Evolutionary conservation across 2,113 vertebrate genomes (phyloP).

Genomic region (Alligator sinensis): DNA sequence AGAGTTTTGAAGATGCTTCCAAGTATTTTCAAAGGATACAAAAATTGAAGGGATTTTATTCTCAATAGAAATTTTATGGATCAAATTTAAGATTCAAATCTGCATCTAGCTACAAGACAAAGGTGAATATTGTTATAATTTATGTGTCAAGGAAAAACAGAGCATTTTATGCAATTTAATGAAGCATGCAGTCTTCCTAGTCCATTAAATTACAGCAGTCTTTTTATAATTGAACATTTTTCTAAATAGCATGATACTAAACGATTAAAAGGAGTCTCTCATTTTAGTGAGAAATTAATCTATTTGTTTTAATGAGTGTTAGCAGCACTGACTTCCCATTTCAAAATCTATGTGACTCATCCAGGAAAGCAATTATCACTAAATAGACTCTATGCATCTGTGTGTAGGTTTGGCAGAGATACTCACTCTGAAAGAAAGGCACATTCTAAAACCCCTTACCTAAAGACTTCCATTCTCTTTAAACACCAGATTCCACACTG

Average conservation of each 20-base stretch:
- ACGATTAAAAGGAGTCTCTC: constrained; percentile 41
- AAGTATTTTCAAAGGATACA: background rate
- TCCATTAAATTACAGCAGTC: constrained; percentile 34
- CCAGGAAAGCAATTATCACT: constrained; percentile 38
- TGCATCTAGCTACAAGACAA: background rate
- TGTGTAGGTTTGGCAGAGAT: background rate
- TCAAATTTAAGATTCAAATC: background rate
- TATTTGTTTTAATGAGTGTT: constrained; percentile 51
- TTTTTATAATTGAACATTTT: constrained; percentile 58
- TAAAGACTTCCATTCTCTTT: background rate
- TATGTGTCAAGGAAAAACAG: background rate
- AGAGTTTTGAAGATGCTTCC: background rate
- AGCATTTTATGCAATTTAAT: background rate
- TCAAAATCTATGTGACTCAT: constrained; percentile 2
- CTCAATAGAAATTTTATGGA: background rate
- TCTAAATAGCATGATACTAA: constrained; percentile 51
- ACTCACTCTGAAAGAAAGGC: constrained; percentile 4
- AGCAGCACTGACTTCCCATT: background rate
- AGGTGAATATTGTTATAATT: background rate
- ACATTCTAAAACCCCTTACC: background rate
- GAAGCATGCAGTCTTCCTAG: background rate
- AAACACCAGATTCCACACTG: background rate
- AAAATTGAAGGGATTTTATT: background rate
- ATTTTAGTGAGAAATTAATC: constrained; percentile 57
- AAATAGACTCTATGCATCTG: background rate